These are phyloP conservation scores for Rosalia funebris DNA, from an alignment of 2,888 invertebrate genomes.

Conservation along the genomic window DNA sequence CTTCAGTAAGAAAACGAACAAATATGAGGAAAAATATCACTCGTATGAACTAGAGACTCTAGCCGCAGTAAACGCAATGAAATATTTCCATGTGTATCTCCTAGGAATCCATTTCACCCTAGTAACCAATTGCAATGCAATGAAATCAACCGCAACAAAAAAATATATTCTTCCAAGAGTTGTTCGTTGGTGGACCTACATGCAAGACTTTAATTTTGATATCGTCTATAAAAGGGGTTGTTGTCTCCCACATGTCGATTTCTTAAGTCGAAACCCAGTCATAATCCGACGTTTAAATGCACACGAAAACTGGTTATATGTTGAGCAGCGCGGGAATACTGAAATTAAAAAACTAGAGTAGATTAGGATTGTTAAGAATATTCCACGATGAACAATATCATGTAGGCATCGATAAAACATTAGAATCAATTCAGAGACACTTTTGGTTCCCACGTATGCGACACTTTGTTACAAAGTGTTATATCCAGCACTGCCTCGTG, in stretches of 20 bases:
- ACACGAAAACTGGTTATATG: conserved; percentile 24
- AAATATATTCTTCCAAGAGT: not conserved
- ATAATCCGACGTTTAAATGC: conserved; percentile 5
- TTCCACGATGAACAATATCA: conserved; percentile 47
- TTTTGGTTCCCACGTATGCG: conserved; percentile 49
- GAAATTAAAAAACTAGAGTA: conserved; percentile 26
- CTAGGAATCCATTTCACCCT: conserved; percentile 43
- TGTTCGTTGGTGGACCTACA: conserved; percentile 28
- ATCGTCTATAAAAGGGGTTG: conserved; percentile 19
- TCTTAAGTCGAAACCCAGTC: conserved; percentile 29
- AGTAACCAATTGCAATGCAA: conserved; percentile 51
- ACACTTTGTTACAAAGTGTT: conserved; percentile 44
- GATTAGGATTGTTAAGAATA: conserved; percentile 42
- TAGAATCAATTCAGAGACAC: conserved; percentile 39
- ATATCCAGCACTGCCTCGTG: conserved; percentile 46
- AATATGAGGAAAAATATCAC: conserved; percentile 42
- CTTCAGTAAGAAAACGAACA: conserved; percentile 41
- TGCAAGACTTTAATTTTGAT: conserved; percentile 29
- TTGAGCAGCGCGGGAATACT: conserved; percentile 9
- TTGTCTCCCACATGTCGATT: conserved; percentile 28
- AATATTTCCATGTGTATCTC: conserved; percentile 48
- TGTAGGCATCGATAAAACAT: conserved; percentile 44
- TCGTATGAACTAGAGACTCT: conserved; percentile 52
- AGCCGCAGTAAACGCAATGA: conserved; percentile 51
- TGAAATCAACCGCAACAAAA: conserved; percentile 31